Base-by-base conservation (phyloP, 2,888 invertebrate species). In the Schrankia costaestrigalis region DNA sequence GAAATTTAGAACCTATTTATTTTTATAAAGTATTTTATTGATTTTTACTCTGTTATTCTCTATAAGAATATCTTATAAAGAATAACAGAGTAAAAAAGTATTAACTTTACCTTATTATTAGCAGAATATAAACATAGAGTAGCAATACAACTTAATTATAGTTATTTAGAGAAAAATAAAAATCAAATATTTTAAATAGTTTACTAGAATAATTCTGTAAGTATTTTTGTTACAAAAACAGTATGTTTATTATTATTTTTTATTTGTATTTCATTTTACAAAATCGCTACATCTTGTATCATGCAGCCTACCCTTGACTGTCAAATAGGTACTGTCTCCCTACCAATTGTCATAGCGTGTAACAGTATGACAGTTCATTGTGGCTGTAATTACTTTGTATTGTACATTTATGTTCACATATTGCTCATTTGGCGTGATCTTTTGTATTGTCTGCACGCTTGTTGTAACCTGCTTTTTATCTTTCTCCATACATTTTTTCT, bases 311-410 rank as follows among this genome's bases (percentile, higher is more conserved):
- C 23, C 17, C 4, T 14, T 28, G 44, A 54, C 48, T 60, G 57
- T 63, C 68, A 63, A 55, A 65, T 67, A 72, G 63, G 63, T 50
- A 50, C 63, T 65, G 64, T 65, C 65, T 51, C 79, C 74, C 76
- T 49, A 51, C 46, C 65, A 63, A 72, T 69, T 74, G 74, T 75
- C 76, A 68, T 53, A 63, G 63, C 46, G 54, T 45, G 65, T 74
- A 71, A 77, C 75, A 66, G 56, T 72, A 65, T 77, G 80, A 80
- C 81, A 80, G 75, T 70, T 71, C 73, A 74, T 74, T 79, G 84
- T 79, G 74, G 70, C 57, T 61, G 73, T 83, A 81, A 86, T 86
- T 80, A 83, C 64, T 55, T 56, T 43, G 71, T 65, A 85, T 84
- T 86, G 86, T 86, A 78, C 77, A 66, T 72, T 76, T 78, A 67